Evolutionary conservation across 2,113 vertebrate genomes (phyloP).

Genomic region (Piaya cayana): DNA sequence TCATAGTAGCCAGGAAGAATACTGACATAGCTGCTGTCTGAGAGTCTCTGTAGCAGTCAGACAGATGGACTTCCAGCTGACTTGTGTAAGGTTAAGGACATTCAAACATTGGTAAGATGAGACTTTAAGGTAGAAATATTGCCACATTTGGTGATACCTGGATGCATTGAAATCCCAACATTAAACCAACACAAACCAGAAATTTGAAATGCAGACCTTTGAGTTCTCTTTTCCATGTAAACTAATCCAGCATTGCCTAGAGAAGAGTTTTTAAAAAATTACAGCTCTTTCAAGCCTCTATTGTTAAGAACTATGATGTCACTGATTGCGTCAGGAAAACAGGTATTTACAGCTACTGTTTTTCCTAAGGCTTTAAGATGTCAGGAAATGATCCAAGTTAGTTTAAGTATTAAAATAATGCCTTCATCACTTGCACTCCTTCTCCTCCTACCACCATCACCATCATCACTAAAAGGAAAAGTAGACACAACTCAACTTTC

Average conservation of each 20-base stretch:
- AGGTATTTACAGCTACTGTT: neutral
- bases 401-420: neutral
- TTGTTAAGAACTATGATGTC: neutral
- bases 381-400: neutral
- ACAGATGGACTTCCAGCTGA: neutral
- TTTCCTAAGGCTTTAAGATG: neutral
- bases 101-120: fast-evolving
- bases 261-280: neutral
- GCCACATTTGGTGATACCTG: neutral
- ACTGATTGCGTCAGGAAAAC: neutral
- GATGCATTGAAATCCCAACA: neutral
- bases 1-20: neutral
- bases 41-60: neutral
- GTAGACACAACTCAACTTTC: neutral
- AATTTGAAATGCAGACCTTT: neutral
- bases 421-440: neutral
- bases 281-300: neutral
- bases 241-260: neutral
- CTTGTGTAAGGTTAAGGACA: neutral
- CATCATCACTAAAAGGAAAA: neutral
- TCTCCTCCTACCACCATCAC: neutral
- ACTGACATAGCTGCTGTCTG: neutral
- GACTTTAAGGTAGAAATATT: neutral
- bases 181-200: neutral
- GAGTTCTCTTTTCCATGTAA: neutral